Evolutionary conservation across 1,140 invertebrate species (phyloP).

Genomic region (Megalopta genalis): DNA sequence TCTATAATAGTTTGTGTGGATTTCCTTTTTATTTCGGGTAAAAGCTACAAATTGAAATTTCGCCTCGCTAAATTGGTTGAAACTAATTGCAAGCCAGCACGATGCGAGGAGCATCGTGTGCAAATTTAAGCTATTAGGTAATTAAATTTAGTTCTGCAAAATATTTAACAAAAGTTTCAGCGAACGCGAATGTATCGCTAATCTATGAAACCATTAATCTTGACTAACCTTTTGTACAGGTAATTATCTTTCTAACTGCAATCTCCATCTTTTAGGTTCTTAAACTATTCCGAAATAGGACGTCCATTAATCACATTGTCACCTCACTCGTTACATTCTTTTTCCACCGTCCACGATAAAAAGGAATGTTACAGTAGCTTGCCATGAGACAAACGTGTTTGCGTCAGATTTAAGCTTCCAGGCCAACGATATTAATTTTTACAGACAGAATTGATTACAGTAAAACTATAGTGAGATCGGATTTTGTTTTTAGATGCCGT

Average conservation of each 20-base stretch:
- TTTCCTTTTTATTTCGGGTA: not conserved
- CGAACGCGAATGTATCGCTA: not conserved
- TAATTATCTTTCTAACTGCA: not conserved
- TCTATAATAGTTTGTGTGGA: not conserved
- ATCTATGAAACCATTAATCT: not conserved
- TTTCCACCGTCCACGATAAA: not conserved
- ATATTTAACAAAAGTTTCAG: not conserved
- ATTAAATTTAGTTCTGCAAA: not conserved
- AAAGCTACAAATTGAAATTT: too few species aligned
- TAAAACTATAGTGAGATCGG: too few species aligned
- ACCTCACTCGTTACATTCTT: not conserved
- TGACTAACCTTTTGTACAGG: not conserved
- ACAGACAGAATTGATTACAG: not conserved
- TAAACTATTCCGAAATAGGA: not conserved
- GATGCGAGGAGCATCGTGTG: too few species aligned
- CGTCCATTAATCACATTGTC: conserved; percentile 2
- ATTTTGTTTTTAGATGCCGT: too few species aligned
- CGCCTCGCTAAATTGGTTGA: too few species aligned
- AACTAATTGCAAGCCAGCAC: too few species aligned
- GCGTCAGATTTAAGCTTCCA: not conserved
- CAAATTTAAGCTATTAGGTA: not conserved
- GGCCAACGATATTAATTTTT: not conserved
- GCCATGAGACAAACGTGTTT: not conserved
- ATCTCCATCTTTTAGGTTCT: not conserved
- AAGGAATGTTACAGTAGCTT: not conserved